Percentiles rank a stretch among this genome's conserved stretches.
phyloP scores from a whole-genome alignment of 2,888 invertebrate genomes.

The Thymelicus acteon region DNA sequence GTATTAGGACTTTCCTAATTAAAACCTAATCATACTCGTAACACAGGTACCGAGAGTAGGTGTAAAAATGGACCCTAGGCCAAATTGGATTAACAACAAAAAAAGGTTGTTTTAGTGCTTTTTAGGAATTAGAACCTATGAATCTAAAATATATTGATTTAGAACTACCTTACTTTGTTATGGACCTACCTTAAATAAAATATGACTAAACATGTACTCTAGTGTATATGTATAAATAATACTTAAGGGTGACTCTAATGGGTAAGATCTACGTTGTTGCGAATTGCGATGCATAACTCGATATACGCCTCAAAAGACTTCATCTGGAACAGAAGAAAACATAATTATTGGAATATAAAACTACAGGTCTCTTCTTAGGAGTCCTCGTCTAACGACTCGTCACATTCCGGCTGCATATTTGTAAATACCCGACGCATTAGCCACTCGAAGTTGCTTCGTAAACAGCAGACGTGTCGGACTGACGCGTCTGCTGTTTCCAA shows the following conservation, averaged over 20 bases:
- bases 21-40: too few species aligned
- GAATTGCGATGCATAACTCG: constrained; percentile 38
- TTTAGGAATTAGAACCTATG: neutral
- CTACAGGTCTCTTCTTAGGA: too few species aligned
- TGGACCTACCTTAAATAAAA: constrained; percentile 5
- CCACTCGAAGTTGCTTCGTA: too few species aligned
- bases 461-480: too few species aligned
- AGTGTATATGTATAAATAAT: constrained; percentile 42
- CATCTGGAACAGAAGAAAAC: constrained; percentile 49
- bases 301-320: neutral
- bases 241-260: constrained; percentile 39
- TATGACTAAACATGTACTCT: constrained; percentile 15
- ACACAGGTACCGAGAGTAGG: too few species aligned
- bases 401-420: too few species aligned
- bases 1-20: too few species aligned
- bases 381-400: too few species aligned
- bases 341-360: neutral
- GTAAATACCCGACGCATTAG: too few species aligned
- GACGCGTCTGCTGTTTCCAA: too few species aligned
- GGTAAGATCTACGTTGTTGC: constrained; percentile 48
- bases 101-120: neutral
- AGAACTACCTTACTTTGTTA: neutral
- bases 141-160: neutral
- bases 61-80: too few species aligned
- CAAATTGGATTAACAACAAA: too few species aligned